These are phyloP conservation scores for Delia radicum DNA, from an alignment of 1,140 invertebrate species.

Conservation along the genomic window DNA sequence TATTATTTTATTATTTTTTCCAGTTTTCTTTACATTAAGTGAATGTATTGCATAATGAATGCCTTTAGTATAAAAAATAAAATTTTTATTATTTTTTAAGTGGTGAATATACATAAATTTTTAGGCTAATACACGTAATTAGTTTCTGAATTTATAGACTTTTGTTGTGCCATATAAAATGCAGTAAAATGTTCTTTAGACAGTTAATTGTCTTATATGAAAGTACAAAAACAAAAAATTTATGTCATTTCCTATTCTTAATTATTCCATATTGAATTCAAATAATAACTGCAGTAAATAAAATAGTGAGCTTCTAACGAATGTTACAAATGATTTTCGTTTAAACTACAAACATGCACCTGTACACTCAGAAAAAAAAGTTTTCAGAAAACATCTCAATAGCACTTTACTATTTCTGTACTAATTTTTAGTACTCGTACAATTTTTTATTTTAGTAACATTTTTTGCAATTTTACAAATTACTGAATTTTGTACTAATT, in stretches of 20 bases:
- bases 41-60: conserved; percentile 21
- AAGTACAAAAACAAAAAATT: too few relatives aligned
- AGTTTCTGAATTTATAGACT: background rate
- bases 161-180: too few relatives aligned
- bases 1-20: background rate
- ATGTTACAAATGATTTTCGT: too few relatives aligned
- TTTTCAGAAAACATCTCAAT: too few relatives aligned
- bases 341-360: background rate
- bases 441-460: too few relatives aligned
- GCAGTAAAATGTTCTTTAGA: too few relatives aligned
- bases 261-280: background rate
- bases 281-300: background rate
- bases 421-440: too few relatives aligned
- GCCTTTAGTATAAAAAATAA: background rate
- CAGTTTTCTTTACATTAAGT: conserved; percentile 16
- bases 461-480: too few relatives aligned
- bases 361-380: too few relatives aligned
- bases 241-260: background rate
- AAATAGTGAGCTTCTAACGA: background rate
- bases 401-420: too few relatives aligned
- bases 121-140: background rate
- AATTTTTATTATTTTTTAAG: background rate
- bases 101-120: background rate
- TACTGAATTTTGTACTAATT: too few relatives aligned
- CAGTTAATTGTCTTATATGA: too few relatives aligned